Evolutionary conservation across 2,888 invertebrate genomes (phyloP).

Genomic region (Adineta ricciae): DNA sequence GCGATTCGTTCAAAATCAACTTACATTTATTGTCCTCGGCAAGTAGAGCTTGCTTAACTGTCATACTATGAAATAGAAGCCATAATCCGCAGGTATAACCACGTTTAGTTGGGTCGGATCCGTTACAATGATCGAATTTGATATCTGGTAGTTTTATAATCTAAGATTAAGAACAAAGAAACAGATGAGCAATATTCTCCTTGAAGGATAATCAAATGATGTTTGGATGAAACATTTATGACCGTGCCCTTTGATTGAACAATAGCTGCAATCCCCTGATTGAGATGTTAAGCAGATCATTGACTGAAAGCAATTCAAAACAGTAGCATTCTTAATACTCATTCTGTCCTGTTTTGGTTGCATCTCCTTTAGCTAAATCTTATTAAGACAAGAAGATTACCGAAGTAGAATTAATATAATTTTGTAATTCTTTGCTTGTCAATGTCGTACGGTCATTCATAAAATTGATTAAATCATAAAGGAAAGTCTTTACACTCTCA

Average conservation of each 20-base stretch:
- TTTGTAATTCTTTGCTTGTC: background rate
- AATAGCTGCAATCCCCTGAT: too few species aligned
- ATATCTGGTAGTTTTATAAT: background rate
- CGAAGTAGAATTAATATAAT: background rate
- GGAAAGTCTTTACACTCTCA: background rate
- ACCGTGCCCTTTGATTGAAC: too few species aligned
- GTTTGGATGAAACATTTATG: too few species aligned
- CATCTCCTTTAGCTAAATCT: too few species aligned
- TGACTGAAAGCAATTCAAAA: too few species aligned
- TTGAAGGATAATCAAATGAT: too few species aligned
- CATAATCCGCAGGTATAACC: background rate
- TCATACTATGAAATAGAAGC: background rate
- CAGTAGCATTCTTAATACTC: too few species aligned
- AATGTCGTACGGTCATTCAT: background rate
- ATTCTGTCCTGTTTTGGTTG: too few species aligned
- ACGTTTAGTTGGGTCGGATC: background rate
- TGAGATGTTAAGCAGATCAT: too few species aligned
- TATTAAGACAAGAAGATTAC: background rate
- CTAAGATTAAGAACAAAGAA: background rate
- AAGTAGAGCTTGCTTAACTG: background rate
- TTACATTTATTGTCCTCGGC: background rate
- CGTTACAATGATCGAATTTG: background rate
- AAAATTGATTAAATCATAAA: background rate
- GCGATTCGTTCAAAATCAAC: background rate
- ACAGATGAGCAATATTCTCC: too few species aligned